Conservation (phyloP, 2,888 invertebrate genomes). For the Cremastinae sp. region DNA sequence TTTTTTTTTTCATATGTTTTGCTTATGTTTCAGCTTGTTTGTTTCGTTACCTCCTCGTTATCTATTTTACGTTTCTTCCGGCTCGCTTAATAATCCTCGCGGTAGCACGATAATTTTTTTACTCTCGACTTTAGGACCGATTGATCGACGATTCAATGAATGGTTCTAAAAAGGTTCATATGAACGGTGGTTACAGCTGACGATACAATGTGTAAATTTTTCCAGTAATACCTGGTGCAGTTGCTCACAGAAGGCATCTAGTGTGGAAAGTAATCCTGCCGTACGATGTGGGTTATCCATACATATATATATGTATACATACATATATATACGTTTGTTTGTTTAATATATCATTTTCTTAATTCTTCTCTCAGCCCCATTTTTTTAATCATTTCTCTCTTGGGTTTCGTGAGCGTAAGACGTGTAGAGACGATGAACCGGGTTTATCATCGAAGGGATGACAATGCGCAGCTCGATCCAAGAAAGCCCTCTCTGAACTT, state of each 20-base stretch:
- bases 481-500: too few species aligned
- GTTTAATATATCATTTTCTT: neutral
- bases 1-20: constrained; percentile 21
- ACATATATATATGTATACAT: constrained; percentile 39
- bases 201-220: constrained; percentile 56
- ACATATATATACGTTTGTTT: constrained; percentile 3
- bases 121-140: constrained; percentile 61
- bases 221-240: constrained; percentile 59
- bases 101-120: constrained; percentile 52
- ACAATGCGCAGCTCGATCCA: too few species aligned
- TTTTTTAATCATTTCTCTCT: constrained; percentile 3
- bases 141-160: constrained; percentile 65
- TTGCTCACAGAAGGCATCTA: constrained; percentile 62
- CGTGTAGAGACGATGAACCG: neutral
- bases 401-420: neutral
- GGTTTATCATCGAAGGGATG: too few species aligned
- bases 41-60: constrained; percentile 10
- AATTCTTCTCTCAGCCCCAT: neutral
- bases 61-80: constrained; percentile 25
- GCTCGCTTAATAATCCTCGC: constrained; percentile 27
- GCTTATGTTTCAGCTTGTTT: constrained; percentile 42
- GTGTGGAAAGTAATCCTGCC: constrained; percentile 60
- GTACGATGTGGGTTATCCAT: constrained; percentile 55
- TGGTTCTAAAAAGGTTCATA: constrained; percentile 65
- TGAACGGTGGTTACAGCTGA: constrained; percentile 66